Evolutionary conservation across 2,113 vertebrate genomes (phyloP).

Genomic region (Aegithalos caudatus): DNA sequence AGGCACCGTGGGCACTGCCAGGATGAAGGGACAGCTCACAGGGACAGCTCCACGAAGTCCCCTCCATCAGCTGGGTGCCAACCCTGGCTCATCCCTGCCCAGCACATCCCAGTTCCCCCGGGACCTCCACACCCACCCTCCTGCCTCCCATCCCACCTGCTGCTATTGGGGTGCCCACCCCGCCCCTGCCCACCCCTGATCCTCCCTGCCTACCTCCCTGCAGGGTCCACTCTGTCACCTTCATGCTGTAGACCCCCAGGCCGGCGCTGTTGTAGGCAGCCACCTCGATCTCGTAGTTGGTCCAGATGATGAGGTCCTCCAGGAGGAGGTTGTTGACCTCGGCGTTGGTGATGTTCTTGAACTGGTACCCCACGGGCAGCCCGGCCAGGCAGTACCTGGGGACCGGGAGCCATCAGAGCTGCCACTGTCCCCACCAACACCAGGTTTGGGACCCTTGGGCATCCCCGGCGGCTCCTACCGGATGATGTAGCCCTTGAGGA

Average conservation of each 20-base stretch:
- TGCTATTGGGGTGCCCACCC: accelerated
- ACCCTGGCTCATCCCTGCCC: accelerated
- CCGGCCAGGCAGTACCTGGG: slow-evolving; percentile 93
- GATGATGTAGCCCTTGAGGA: slow-evolving; percentile 89
- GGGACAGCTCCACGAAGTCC: accelerated
- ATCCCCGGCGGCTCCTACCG: slow-evolving; percentile 61
- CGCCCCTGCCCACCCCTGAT: background rate
- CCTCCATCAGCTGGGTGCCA: background rate
- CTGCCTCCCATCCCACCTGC: background rate
- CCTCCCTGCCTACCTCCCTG: slow-evolving; percentile 87
- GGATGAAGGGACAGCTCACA: background rate
- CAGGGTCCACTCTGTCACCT: slow-evolving; percentile 95
- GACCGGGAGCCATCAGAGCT: background rate
- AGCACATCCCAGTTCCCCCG: background rate
- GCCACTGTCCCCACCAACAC: accelerated
- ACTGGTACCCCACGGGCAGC: slow-evolving; percentile 95
- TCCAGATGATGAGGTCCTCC: slow-evolving; percentile 99
- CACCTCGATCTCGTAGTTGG: slow-evolving; percentile 97
- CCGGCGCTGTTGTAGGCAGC: slow-evolving; percentile 94
- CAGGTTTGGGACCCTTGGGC: accelerated
- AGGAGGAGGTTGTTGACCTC: slow-evolving; percentile 92
- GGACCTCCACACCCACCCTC: background rate
- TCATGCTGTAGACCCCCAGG: slow-evolving; percentile 90
- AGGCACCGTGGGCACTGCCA: slow-evolving; percentile 91
- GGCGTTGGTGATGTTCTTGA: slow-evolving; percentile 92